Conservation (phyloP, 2,113 vertebrate genomes). For the Oreochromis spilurus region DNA sequence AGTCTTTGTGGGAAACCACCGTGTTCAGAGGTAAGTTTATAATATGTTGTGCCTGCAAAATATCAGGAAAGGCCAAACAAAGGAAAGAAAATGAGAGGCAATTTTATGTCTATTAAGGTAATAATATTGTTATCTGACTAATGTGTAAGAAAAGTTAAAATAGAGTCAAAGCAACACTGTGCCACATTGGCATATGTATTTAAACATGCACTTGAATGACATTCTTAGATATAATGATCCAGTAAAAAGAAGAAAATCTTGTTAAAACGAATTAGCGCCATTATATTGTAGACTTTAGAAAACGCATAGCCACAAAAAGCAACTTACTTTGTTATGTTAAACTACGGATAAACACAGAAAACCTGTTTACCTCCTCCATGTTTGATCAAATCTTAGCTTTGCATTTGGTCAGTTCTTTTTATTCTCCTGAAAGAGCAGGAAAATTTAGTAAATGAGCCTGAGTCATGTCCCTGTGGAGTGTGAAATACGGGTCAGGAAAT, state of each 20-base stretch:
- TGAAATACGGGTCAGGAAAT: constrained; percentile 1
- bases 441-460: not conserved
- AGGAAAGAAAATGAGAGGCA: not conserved
- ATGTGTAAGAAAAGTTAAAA: not conserved
- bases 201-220: not conserved
- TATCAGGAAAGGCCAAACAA: not conserved
- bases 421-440: not conserved
- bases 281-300: not conserved
- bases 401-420: not conserved
- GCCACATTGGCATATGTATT: not conserved
- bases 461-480: constrained; percentile 15
- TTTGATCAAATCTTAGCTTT: not conserved
- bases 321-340: not conserved
- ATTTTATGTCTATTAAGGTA: not conserved
- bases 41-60: not conserved
- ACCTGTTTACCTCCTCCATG: not conserved
- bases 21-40: not conserved
- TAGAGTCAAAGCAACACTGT: not conserved
- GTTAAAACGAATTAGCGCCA: not conserved
- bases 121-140: not conserved
- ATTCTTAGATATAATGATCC: not conserved
- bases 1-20: not conserved
- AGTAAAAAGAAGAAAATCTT: not conserved
- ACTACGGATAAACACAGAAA: not conserved
- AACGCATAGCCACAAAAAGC: not conserved